phyloP scores from a whole-genome alignment of 2,797 vertebrate species.

The Toxotes lorentzi region DNA sequence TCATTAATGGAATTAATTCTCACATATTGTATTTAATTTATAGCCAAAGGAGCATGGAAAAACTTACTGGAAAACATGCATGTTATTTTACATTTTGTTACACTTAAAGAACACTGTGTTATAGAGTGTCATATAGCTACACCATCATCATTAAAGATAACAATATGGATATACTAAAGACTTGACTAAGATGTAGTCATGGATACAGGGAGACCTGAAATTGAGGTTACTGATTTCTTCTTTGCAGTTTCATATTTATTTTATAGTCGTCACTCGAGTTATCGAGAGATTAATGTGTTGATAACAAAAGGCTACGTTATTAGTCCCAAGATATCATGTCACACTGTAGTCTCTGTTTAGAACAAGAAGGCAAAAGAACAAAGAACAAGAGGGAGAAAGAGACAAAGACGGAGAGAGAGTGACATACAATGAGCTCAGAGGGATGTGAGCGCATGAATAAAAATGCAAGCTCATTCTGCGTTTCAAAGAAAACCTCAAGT shows the following conservation, averaged over 20 bases:
- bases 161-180: not conserved
- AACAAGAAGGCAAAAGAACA: constrained; percentile 4
- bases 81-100: constrained; percentile 6
- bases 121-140: not conserved
- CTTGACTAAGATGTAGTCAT: not conserved
- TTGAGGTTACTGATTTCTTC: not conserved
- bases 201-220: not conserved
- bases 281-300: constrained; percentile 10
- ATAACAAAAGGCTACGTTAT: constrained; percentile 16
- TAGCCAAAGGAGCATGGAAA: not conserved
- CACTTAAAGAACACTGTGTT: not conserved
- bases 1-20: constrained; percentile 36
- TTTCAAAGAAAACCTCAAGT: constrained; percentile 70
- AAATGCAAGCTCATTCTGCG: constrained; percentile 66
- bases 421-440: constrained; percentile 44
- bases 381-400: constrained; percentile 13
- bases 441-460: constrained; percentile 51
- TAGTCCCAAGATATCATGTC: constrained; percentile 20
- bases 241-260: constrained; percentile 8
- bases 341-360: constrained; percentile 19
- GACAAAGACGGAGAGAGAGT: not conserved
- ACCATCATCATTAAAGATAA: not conserved
- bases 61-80: not conserved
- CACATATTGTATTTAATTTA: not conserved
- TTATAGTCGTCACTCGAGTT: constrained; percentile 7